phyloP scores from a whole-genome alignment of 2,797 vertebrate genomes.

The Tarsius wallacei region DNA sequence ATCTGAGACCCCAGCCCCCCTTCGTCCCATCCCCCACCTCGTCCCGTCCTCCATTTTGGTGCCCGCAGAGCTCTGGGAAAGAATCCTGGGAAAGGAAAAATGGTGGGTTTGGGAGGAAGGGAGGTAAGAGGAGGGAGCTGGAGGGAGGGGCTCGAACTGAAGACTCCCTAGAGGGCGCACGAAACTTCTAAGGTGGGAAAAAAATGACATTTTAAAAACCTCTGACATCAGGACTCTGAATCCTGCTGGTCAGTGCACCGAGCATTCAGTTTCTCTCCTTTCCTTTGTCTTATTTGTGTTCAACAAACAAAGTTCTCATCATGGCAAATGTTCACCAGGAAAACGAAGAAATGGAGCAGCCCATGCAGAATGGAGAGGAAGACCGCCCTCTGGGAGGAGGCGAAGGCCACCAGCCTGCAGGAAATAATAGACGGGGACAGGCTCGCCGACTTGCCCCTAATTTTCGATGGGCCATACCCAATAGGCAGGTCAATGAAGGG shows the following conservation, averaged over 20 bases:
- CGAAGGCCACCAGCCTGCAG: constrained; percentile 78
- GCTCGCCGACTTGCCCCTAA: constrained; percentile 81
- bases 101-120: constrained; percentile 76
- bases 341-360: constrained; percentile 83
- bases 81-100: constrained; percentile 79
- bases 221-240: constrained; percentile 6
- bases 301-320: constrained; percentile 74
- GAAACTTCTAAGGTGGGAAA: not conserved
- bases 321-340: constrained; percentile 81
- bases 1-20: not conserved
- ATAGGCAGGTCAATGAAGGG: constrained; percentile 84
- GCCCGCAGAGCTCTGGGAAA: constrained; percentile 51
- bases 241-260: constrained; percentile 48
- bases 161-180: constrained; percentile 41
- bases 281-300: constrained; percentile 74
- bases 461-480: constrained; percentile 82
- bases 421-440: constrained; percentile 76
- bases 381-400: constrained; percentile 77
- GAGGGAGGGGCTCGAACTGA: constrained; percentile 26
- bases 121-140: not conserved
- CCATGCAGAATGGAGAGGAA: constrained; percentile 82
- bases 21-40: not conserved
- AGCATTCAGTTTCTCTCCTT: constrained; percentile 67
- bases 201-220: not conserved
- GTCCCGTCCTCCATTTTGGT: constrained; percentile 80